Percentiles rank a stretch among this genome's conserved stretches.
Evolutionary conservation across 2,888 invertebrate genomes (phyloP).

Genomic region (Opisthograptis luteolata): DNA sequence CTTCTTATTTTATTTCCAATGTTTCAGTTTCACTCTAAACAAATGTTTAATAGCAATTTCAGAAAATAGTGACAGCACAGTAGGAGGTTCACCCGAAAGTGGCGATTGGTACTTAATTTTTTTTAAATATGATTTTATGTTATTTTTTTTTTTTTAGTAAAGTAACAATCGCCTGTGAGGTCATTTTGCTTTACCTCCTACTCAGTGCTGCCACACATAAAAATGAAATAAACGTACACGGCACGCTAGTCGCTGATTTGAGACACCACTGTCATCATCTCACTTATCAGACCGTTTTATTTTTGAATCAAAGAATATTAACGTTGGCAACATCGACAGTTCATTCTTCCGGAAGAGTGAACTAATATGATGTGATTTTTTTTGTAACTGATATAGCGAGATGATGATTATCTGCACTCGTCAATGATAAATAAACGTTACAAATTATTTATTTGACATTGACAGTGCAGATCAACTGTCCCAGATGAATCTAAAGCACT

Average conservation of each 20-base stretch:
- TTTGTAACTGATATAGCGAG: slow-evolving; percentile 62
- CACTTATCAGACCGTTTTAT: slow-evolving; percentile 62
- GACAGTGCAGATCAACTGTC: slow-evolving; percentile 62
- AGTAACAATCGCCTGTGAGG: slow-evolving; percentile 75
- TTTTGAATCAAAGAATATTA: too few relatives aligned
- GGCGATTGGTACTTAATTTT: slow-evolving; percentile 72
- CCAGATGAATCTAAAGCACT: slow-evolving; percentile 81
- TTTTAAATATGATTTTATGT: slow-evolving; percentile 4
- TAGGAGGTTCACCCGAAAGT: slow-evolving; percentile 73
- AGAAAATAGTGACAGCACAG: slow-evolving; percentile 76
- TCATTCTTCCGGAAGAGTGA: slow-evolving; percentile 39
- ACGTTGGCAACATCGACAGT: slow-evolving; percentile 31
- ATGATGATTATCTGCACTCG: slow-evolving; percentile 65
- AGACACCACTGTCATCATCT: slow-evolving; percentile 78
- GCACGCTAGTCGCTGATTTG: slow-evolving; percentile 82
- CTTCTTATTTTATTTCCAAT: slow-evolving; percentile 12
- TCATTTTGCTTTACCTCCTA: slow-evolving; percentile 56
- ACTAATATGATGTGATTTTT: slow-evolving; percentile 42
- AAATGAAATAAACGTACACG: slow-evolving; percentile 70
- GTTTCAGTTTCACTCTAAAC: slow-evolving; percentile 8
- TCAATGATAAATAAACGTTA: slow-evolving; percentile 58
- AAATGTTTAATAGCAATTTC: slow-evolving; percentile 52
- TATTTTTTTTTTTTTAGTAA: slow-evolving; percentile 38
- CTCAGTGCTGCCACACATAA: slow-evolving; percentile 75
- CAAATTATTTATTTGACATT: slow-evolving; percentile 54